Conservation (phyloP, 1,140 invertebrate genomes). For the Patella vulgata region DNA sequence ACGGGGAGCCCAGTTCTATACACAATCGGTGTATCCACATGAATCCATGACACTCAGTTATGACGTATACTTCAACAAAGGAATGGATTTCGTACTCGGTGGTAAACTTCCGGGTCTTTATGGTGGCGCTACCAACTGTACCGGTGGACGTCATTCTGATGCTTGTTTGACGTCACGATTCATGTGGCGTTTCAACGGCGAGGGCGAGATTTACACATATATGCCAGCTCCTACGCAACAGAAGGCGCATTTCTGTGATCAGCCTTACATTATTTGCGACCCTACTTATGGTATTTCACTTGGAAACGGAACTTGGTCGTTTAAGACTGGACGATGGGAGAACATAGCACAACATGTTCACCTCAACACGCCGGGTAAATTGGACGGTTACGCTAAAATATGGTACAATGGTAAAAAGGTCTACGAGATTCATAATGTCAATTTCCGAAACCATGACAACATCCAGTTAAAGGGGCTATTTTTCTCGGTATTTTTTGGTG, state of each 20-base stretch:
- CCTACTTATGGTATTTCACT: conserved; percentile 11
- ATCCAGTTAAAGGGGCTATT: conserved; percentile 42
- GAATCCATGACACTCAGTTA: conserved; percentile 9
- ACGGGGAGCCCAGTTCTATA: conserved; percentile 38
- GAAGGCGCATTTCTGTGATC: background rate
- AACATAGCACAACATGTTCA: conserved; percentile 37
- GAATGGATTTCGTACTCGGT: conserved; percentile 37
- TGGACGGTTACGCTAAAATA: conserved; percentile 29
- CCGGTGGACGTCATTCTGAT: conserved; percentile 29
- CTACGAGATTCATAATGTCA: conserved; percentile 16
- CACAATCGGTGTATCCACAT: background rate
- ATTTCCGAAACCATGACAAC: conserved; percentile 12
- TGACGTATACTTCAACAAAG: conserved; percentile 35
- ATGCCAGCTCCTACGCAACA: conserved; percentile 12
- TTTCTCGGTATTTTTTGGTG: conserved; percentile 49
- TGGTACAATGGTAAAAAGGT: conserved; percentile 28
- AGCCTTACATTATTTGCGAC: conserved; percentile 13
- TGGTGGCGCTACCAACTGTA: conserved; percentile 24
- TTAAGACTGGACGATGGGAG: conserved; percentile 27
- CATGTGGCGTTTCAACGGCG: conserved; percentile 43
- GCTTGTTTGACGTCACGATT: conserved; percentile 47
- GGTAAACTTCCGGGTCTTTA: conserved; percentile 49
- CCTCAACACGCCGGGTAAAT: conserved; percentile 21
- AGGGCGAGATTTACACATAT: conserved; percentile 41
- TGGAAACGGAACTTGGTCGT: conserved; percentile 5